A percentile compares a stretch with the other conserved stretches of the same genome.
Evolutionary conservation across 2,888 invertebrate genomes (phyloP).

Genomic region (Camptogramma bilineatum): DNA sequence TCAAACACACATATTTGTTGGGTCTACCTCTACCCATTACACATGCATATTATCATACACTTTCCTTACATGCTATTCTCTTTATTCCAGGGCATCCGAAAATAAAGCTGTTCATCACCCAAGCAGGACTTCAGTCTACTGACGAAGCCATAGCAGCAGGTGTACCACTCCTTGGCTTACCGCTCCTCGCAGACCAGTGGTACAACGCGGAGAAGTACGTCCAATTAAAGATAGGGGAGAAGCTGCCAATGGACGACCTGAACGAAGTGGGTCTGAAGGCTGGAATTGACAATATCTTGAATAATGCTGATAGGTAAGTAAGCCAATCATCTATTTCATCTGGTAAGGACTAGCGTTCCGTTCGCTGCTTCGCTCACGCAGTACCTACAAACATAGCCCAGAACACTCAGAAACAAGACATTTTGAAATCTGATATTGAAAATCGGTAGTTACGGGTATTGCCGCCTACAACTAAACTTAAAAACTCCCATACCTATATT

Average conservation of each 20-base stretch:
- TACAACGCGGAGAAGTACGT: constrained; percentile 66
- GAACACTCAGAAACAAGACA: too few species aligned
- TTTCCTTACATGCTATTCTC: too few species aligned
- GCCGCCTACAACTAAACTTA: too few species aligned
- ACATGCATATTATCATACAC: too few species aligned
- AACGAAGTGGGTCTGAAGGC: constrained; percentile 54
- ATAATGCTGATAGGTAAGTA: constrained; percentile 51
- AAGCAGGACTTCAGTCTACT: constrained; percentile 78
- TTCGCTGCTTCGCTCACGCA: too few species aligned
- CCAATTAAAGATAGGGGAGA: constrained; percentile 56
- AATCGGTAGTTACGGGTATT: too few species aligned
- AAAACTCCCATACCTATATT: too few species aligned
- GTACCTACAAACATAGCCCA: too few species aligned
- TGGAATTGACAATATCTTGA: constrained; percentile 52
- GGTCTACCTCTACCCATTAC: too few species aligned
- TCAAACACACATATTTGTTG: too few species aligned
- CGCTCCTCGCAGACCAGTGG: constrained; percentile 74
- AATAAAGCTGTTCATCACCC: constrained; percentile 76
- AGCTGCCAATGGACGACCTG: constrained; percentile 51
- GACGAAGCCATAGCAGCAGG: constrained; percentile 74
- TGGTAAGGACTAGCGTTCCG: too few species aligned
- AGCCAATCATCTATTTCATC: background rate
- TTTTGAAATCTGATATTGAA: too few species aligned
- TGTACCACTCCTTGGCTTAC: constrained; percentile 72
- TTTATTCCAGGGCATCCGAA: constrained; percentile 68